A percentile compares a stretch with the other conserved stretches of the same genome.
Evolutionary conservation across 1,140 invertebrate genomes (phyloP).

Genomic region (Mizuhopecten yessoensis): DNA sequence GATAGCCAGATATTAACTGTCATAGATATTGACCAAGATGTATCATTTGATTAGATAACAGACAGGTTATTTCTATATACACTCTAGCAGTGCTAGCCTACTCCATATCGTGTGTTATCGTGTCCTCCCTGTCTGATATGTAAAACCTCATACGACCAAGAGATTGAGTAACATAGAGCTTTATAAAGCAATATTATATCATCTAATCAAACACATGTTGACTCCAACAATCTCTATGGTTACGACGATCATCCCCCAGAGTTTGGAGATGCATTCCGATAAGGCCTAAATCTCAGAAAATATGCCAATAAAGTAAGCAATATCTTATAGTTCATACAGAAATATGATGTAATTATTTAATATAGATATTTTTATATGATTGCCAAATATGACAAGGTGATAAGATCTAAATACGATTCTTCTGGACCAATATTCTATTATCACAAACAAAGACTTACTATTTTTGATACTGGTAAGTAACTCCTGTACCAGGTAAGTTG

Average conservation of each 20-base stretch:
- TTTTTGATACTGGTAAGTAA: too few species aligned
- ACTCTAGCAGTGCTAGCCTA: not conserved
- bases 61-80: not conserved
- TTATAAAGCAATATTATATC: not conserved
- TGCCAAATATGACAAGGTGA: too few species aligned
- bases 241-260: not conserved
- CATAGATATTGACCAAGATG: conserved; percentile 4
- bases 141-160: not conserved
- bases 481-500: too few species aligned
- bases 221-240: not conserved
- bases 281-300: not conserved
- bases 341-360: too few species aligned
- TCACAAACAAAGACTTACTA: too few species aligned
- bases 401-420: too few species aligned
- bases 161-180: not conserved
- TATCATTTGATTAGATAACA: not conserved
- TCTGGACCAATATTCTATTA: too few species aligned
- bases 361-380: too few species aligned
- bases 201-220: not conserved
- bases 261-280: not conserved
- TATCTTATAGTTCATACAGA: too few species aligned
- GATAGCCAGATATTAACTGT: not conserved
- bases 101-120: not conserved
- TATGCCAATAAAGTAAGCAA: not conserved
- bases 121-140: not conserved